Evolutionary conservation across 30 jellyfish, hydroid and myxozoan species (phyloP).

Genomic region (Chrysaora quinquecirrha): DNA sequence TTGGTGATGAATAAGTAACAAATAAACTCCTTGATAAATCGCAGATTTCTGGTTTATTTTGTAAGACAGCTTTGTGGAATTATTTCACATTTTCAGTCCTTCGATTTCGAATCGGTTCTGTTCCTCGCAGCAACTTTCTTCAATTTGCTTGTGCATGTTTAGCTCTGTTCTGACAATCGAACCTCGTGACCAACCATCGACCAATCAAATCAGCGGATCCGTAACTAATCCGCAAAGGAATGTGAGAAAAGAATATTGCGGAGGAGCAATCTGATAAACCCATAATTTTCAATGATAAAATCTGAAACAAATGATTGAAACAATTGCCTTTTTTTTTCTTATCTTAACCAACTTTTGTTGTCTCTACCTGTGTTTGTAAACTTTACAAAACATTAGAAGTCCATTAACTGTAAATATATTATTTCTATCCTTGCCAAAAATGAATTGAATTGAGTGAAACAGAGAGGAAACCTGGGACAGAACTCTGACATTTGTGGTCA

Average conservation of each 20-base stretch:
- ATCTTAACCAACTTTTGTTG: no score
- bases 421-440: no score
- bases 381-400: no score
- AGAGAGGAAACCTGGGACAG: no score
- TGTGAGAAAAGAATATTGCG: slow-evolving; percentile 53
- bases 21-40: neutral
- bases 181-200: slow-evolving; percentile 39
- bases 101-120: neutral
- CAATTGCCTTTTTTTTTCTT: no score
- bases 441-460: no score
- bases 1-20: slow-evolving; percentile 33
- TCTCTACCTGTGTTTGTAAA: no score
- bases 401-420: no score
- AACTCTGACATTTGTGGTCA: no score
- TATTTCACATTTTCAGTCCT: neutral
- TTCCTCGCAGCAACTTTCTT: neutral
- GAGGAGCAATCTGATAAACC: no score
- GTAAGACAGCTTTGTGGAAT: neutral
- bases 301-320: no score
- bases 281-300: no score
- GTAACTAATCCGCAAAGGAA: slow-evolving; percentile 60
- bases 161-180: neutral
- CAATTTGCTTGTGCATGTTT: slow-evolving; percentile 69
- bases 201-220: slow-evolving; percentile 50
- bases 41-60: slow-evolving; percentile 9